These are phyloP conservation scores for Myrmecophaga tridactyla DNA, from an alignment of 2,113 vertebrate genomes.

Conservation along the genomic window DNA sequence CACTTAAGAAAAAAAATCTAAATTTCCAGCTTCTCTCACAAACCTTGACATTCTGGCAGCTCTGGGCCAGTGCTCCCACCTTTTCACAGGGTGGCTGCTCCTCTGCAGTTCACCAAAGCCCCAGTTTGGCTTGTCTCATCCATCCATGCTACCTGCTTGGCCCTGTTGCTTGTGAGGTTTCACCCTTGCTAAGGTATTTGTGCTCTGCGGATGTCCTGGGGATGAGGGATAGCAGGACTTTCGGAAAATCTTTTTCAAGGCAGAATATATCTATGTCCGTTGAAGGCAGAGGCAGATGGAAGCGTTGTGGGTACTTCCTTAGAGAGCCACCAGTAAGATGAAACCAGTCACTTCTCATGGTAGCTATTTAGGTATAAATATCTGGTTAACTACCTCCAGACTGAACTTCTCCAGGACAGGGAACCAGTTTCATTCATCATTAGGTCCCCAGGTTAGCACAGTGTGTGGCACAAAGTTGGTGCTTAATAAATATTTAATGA, in stretches of 20 bases:
- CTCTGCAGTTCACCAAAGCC: not conserved
- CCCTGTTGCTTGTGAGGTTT: not conserved
- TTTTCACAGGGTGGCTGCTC: fast-evolving
- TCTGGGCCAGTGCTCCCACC: not conserved
- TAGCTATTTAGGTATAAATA: not conserved
- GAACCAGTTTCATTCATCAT: not conserved
- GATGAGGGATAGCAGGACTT: not conserved
- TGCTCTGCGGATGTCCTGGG: not conserved
- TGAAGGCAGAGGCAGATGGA: not conserved
- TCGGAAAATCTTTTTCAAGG: not conserved
- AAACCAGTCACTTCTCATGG: not conserved
- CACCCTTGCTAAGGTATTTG: not conserved
- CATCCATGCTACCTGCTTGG: not conserved
- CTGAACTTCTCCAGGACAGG: not conserved
- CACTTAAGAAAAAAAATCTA: not conserved
- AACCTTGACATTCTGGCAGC: not conserved
- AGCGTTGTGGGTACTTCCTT: not conserved
- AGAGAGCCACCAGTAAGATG: not conserved
- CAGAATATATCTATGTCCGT: not conserved
- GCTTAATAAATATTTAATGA: conserved; percentile 1
- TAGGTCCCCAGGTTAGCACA: not conserved
- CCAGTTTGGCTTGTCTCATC: not conserved
- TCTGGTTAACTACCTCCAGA: not conserved
- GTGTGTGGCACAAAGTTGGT: not conserved
- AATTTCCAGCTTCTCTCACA: not conserved